Evolutionary conservation across 1,140 invertebrate genomes (phyloP), one percentile per base, ranked within the genome.

Genomic region (Lasioglossum baleicum): DNA sequence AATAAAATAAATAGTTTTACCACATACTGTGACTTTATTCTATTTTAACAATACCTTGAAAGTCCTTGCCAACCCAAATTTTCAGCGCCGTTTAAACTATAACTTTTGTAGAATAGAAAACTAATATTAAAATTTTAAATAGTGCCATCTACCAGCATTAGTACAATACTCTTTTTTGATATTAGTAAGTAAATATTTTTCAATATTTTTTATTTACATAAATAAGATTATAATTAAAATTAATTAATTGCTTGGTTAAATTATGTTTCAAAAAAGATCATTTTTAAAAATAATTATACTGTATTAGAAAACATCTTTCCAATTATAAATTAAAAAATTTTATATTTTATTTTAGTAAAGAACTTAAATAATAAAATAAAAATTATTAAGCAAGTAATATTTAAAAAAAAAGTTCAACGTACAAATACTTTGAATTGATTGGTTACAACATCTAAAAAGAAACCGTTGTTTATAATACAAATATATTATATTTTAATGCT

Each of bases 11-110:
- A n/a, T 60, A 31, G 69, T 63, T n/a, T 78, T 56, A 67, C 71
- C 68, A 82, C 76, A 42, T 79, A 79, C 75, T 44, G 7, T 68
- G 35, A 80, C 26, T 80, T 76, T 80, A 74, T 73, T 87, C 86
- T 89, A 89, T 89, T 87, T 89, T 88, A 85, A 89, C 76, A 74
- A 87, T 87, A 88, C 82, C 83, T 81, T 80, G 63, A 82, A 84
- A 84, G 85, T 88, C 89, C 87, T 90, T 72, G 63, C 64, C 69
- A 80, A 56, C 67, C 44, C 35, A 3, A 70, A 70, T 70, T 81
- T 76, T 71, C 67, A 70, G 67, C 66, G 67, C 61, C 61, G 67
- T 71, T 77, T 56, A 15, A 77, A 56, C 42, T 15, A 40, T 48
- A 11, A 40, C n/a, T 13, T 51, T 20, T 44, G 7, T 78, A 78